Evolutionary conservation across 92 coral and sea anemone species (phyloP), one percentile per base, ranked within the genome.

Genomic region (Palythoa heliodiscus): DNA sequence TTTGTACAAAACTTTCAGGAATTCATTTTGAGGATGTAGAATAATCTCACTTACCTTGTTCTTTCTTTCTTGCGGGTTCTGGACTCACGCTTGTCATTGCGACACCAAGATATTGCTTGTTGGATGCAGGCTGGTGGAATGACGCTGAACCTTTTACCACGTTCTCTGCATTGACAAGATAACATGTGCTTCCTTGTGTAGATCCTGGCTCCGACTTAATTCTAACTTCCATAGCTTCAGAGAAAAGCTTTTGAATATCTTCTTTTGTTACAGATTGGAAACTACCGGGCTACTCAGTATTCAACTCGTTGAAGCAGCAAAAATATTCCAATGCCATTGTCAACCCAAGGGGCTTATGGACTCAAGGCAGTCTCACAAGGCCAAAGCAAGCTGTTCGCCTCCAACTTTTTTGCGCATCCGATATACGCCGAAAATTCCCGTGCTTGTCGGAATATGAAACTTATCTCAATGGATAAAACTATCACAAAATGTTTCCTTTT

Each of bases 321-420:
- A 80, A 80, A 80, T 80, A 80, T 80, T 66, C 75, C 37, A 24
- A 23, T 48, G 63, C 64, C 72, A 80, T 66, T 48, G 74, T 80
- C 63, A 64, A 64, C 60, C 75, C 84, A 80, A 70, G 47, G 74
- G 74, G 84, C 74, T 69, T 11, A 15, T 47, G 70, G 84, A 47
- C 84, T 80, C 74, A 66, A 80, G 84, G 84, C 84, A 66, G 73
- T 13, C 48, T 60, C 52, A 67, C 88, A 77, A 90, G 85, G 78
- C 86, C 76, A 71, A 71, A 82, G 90, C 90, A 90, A 90, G 84
- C 84, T 71, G 47, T 38, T 64, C 64, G 86, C 43, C 85, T 69
- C 77, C 70, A 77, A 43, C 83, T 69, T 63, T 29, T 54, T 68
- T 55, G 60, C 60, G 90, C 90, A 89, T 73, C 47, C 84, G 73